Evolutionary conservation across 2,797 vertebrate species (phyloP), one percentile per base, ranked within the genome.

Genomic region (Oreochromis mossambicus): DNA sequence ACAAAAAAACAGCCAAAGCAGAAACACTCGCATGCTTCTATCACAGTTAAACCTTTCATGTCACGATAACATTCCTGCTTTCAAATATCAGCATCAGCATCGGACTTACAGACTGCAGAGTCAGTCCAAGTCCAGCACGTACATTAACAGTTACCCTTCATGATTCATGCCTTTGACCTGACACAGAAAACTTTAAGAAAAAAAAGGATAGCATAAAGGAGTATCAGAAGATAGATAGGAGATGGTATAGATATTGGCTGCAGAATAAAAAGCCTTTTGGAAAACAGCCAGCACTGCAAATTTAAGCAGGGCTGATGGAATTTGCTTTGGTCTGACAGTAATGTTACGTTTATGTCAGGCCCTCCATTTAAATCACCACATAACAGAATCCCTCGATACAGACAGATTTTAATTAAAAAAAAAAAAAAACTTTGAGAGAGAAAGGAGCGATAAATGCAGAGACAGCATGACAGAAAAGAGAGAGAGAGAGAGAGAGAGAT

Each of bases 361-460:
- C 83, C 88, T 87, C 84, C 76, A 73, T 92, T 95, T 93, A 94
- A 95, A 95, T 95, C 93, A 94, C 88, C 86, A 70, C 87, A 86
- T 83, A 88, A 90, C 89, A 66, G 84, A 92, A 92, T 89, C 92
- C 86, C 91, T 85, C 84, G 89, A 94, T 93, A 93, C 80, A 56
- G 84, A 87, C 77, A 88, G 88, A 87, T 93, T 95, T 95, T 95
- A 95, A 96, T 95, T 95, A 88, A 93, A 94, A 94, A 93, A 89
- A 66, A 1, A 1, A 38, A 9, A 2, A 55, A 52, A 77, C 43
- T 14, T 78, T 14, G 17, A 51, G 83, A 48, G 78, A 51, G 43
- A 66, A 52, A 85, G 34, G 56, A 75, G 78, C 80, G 82, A 90
- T 81, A 82, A 87, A 89, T 54, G 77, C 56, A 84, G 79, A 79